These are phyloP conservation scores for Apamea sordens DNA, from an alignment of 2,888 invertebrate genomes.

Conservation along the genomic window DNA sequence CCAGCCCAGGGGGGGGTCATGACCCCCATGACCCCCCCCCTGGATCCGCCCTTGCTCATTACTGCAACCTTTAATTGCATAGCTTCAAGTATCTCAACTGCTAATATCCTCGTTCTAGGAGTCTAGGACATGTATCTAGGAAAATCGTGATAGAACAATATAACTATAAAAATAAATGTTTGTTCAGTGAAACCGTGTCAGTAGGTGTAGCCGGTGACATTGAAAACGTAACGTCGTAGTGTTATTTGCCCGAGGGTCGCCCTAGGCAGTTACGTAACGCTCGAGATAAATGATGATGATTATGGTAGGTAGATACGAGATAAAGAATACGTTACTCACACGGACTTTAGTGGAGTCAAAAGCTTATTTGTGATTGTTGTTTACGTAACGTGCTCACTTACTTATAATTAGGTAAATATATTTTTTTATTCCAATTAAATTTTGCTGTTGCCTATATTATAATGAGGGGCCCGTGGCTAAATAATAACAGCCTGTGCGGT, in stretches of 20 bases:
- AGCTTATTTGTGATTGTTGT: neutral
- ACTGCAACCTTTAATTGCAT: constrained; percentile 28
- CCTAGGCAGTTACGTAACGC: constrained; percentile 34
- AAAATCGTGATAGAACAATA: constrained; percentile 25
- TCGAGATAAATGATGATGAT: constrained; percentile 41
- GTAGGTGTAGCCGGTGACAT: constrained; percentile 46
- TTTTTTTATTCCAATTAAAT: neutral
- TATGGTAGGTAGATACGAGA: constrained; percentile 6
- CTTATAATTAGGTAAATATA: neutral
- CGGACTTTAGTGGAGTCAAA: constrained; percentile 1
- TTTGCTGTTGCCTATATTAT: neutral
- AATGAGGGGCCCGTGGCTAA: too few relatives aligned
- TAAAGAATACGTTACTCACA: neutral
- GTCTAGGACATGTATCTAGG: neutral
- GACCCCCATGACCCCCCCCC: too few relatives aligned
- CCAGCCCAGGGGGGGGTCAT: too few relatives aligned
- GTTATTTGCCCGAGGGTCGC: constrained; percentile 39
- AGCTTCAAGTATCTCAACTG: neutral
- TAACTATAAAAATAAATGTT: constrained; percentile 19
- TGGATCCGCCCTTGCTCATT: too few relatives aligned
- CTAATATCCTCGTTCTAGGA: constrained; percentile 14
- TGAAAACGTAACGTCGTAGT: constrained; percentile 36
- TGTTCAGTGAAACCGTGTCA: constrained; percentile 20
- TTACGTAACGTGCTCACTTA: neutral
- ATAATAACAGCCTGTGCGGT: too few relatives aligned